These are phyloP conservation scores for Gallinago paraguaiae DNA, from an alignment of 2,113 vertebrate genomes.

Conservation along the genomic window DNA sequence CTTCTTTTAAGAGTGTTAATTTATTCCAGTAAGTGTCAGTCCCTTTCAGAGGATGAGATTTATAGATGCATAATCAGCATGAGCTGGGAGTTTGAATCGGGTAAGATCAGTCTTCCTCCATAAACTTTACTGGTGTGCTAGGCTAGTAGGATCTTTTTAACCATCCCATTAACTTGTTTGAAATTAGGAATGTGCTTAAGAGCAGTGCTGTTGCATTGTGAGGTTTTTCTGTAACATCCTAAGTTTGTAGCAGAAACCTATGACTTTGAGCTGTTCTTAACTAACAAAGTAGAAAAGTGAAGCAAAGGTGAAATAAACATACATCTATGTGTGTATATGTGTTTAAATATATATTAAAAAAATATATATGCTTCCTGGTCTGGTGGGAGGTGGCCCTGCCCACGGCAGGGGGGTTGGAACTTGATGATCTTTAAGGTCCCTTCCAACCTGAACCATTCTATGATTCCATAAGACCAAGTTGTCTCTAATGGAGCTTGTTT, in stretches of 20 bases:
- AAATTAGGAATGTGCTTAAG: neutral
- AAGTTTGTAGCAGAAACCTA: neutral
- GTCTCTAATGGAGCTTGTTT: neutral
- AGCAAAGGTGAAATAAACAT: neutral
- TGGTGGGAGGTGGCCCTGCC: too few species aligned
- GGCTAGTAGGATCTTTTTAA: neutral
- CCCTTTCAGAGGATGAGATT: neutral
- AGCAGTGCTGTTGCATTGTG: neutral
- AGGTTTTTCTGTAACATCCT: neutral
- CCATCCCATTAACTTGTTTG: neutral
- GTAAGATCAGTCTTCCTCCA: neutral
- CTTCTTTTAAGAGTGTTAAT: neutral
- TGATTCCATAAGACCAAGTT: neutral
- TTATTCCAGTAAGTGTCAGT: neutral
- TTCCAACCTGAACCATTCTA: too few species aligned
- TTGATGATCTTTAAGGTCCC: too few species aligned
- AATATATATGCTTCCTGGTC: neutral
- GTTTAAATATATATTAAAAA: neutral
- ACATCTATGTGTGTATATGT: neutral
- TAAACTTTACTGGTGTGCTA: neutral
- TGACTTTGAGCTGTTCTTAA: neutral
- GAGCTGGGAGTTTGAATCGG: neutral
- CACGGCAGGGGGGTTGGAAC: too few species aligned
- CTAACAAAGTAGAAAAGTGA: neutral
- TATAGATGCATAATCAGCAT: neutral